Conservation (phyloP, 92 coral and sea anemone genomes). For the Palythoa caribaeorum region DNA sequence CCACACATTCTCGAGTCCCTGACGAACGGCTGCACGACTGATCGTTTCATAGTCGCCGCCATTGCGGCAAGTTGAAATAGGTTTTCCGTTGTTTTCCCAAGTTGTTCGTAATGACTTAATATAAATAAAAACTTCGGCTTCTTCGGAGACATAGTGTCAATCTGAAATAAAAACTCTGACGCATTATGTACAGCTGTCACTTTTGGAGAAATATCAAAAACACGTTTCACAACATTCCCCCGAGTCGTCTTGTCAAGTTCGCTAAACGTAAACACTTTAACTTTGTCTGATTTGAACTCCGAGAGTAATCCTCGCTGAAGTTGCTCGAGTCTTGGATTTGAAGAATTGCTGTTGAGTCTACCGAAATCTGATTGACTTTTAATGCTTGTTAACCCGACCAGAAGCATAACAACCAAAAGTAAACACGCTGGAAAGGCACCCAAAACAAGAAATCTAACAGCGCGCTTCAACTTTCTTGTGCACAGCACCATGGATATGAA, state of each 20-base stretch:
- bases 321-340: conserved; percentile 14
- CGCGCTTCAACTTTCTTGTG: conserved; percentile 35
- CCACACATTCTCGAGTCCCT: conserved; percentile 99
- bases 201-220: conserved; percentile 67
- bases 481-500: conserved; percentile 10
- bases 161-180: conserved; percentile 51
- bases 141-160: conserved; percentile 32
- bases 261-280: not conserved
- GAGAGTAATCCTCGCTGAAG: conserved; percentile 41
- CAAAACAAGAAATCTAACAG: not conserved
- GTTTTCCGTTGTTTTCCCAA: conserved; percentile 95
- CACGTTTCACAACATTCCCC: conserved; percentile 34
- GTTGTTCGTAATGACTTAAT: conserved; percentile 94
- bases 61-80: conserved; percentile 89
- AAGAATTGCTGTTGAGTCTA: conserved; percentile 6
- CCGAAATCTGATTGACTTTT: conserved; percentile 1
- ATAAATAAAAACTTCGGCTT: conserved; percentile 80
- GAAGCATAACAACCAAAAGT: conserved; percentile 10
- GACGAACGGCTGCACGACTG: conserved; percentile 92
- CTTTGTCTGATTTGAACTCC: conserved; percentile 4
- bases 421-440: conserved; percentile 7
- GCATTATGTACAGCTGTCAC: conserved; percentile 39
- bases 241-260: conserved; percentile 34
- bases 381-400: conserved; percentile 23
- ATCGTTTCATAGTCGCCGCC: conserved; percentile 74